Evolutionary conservation across 1,140 invertebrate genomes (phyloP).

Genomic region (Zaprionus ornatus): DNA sequence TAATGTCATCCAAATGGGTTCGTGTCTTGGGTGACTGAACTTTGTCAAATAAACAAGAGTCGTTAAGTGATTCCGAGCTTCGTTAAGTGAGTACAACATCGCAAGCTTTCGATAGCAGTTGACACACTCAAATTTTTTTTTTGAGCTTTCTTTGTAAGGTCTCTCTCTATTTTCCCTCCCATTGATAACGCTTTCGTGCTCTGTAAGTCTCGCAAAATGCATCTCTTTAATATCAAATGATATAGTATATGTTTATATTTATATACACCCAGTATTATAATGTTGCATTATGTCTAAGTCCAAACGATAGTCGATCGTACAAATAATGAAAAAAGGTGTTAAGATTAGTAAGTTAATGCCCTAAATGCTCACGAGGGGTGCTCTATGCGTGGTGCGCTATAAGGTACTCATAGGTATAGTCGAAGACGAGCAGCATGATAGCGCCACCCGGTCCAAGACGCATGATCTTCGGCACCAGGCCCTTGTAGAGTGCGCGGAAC

Average conservation of each 20-base stretch:
- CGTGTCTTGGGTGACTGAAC: too few relatives aligned
- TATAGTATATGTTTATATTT: background rate
- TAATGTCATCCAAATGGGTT: too few relatives aligned
- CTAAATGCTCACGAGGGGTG: background rate
- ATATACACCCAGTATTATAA: background rate
- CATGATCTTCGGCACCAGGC: slow-evolving; percentile 94
- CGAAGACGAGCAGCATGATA: slow-evolving; percentile 95
- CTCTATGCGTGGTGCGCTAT: slow-evolving; percentile 74
- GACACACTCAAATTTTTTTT: background rate
- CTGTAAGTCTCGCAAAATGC: background rate
- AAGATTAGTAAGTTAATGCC: background rate
- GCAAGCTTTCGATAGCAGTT: background rate
- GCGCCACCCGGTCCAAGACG: slow-evolving; percentile 95
- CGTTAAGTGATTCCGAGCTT: background rate
- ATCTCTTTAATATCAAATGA: background rate
- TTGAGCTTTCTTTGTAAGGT: background rate
- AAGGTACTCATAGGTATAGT: slow-evolving; percentile 90
- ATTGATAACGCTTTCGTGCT: background rate
- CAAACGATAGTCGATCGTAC: background rate
- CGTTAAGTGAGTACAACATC: background rate
- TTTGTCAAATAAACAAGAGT: too few relatives aligned
- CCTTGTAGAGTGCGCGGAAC: slow-evolving; percentile 95
- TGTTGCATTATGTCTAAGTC: background rate
- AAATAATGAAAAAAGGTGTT: background rate
- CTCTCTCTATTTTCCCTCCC: background rate